Evolutionary conservation across 2,113 vertebrate genomes (phyloP), one percentile per base, ranked within the genome.

Genomic region (Mirounga angustirostris): DNA sequence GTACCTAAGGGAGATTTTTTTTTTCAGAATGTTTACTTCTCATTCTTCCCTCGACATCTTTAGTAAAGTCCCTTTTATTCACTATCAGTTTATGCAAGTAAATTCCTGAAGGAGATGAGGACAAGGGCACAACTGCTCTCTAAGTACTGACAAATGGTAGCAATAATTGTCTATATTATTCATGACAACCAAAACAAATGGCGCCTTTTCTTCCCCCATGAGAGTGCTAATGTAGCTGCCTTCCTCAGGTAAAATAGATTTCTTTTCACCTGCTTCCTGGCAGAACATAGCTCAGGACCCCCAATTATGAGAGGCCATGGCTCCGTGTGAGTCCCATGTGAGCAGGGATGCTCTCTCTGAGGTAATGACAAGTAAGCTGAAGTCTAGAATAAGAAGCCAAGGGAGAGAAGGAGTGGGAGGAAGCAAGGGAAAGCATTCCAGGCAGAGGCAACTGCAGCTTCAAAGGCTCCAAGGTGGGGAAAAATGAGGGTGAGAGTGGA

Each of bases 41-140:
- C 40, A 10, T 86, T 67, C 33, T 84, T 95, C 67, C 59, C 30
- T 56, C 94, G 79, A 89, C 18, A 52, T n/a, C 50, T 93, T 89
- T 36, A 74, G 69, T 61, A 67, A 97, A 82, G 21, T 71, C 19
- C 46, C 28, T 69, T 78, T 89, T 50, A 85, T 56, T 92, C n/a
- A 69, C 59, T 79, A 61, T 65, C 18, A 22, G 85, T 63, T 95
- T 28, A 59, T 89, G 13, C 14, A 87, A 88, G 79, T 52, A 18
- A 86, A 74, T 61, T 89, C 26, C 76, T 76, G 22, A 91, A 91
- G 58, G 52, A 95, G 58, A 58, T 50, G 71, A 81, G 22, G 78
- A 85, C 52, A 54, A 81, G 26, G 28, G 18, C 36, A 21, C 52
- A 73, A 67, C 9, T 56, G 33, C 11, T 30, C 36, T 24, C 61